phyloP scores from a whole-genome alignment of 2,797 vertebrate genomes.

The Rhincodon typus region DNA sequence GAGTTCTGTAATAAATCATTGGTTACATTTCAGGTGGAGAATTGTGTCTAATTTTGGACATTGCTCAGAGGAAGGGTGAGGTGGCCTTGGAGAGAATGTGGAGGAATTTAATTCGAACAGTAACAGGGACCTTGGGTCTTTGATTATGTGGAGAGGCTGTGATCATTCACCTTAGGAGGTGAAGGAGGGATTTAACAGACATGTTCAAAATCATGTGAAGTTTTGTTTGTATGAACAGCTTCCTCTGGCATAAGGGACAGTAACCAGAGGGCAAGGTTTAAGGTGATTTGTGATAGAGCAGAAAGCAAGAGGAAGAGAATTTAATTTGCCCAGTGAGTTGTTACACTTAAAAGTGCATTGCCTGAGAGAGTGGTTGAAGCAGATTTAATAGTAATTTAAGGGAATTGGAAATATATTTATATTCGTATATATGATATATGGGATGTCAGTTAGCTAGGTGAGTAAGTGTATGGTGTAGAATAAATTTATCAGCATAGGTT shows the following conservation, averaged over 20 bases:
- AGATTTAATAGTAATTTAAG: not conserved
- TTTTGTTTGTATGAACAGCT: not conserved
- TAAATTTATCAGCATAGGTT: too few species aligned
- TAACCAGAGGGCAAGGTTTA: not conserved
- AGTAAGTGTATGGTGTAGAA: too few species aligned
- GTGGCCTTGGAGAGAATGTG: not conserved
- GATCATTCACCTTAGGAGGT: not conserved
- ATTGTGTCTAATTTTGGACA: not conserved
- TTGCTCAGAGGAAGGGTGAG: not conserved
- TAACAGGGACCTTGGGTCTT: not conserved
- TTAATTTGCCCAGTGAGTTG: not conserved
- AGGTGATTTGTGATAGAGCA: too few species aligned
- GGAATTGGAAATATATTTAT: too few species aligned
- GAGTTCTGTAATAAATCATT: not conserved
- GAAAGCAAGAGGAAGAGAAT: not conserved
- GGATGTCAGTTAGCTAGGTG: too few species aligned
- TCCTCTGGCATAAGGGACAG: not conserved
- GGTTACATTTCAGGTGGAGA: not conserved
- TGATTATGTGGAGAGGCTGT: not conserved
- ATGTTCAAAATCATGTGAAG: too few species aligned
- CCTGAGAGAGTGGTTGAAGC: not conserved
- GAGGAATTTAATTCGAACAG: too few species aligned
- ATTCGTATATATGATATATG: too few species aligned
- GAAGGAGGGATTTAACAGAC: not conserved
- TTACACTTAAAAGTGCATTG: not conserved